These are phyloP conservation scores for Eospalax fontanierii DNA, from an alignment of 2,797 vertebrate species.

Conservation along the genomic window DNA sequence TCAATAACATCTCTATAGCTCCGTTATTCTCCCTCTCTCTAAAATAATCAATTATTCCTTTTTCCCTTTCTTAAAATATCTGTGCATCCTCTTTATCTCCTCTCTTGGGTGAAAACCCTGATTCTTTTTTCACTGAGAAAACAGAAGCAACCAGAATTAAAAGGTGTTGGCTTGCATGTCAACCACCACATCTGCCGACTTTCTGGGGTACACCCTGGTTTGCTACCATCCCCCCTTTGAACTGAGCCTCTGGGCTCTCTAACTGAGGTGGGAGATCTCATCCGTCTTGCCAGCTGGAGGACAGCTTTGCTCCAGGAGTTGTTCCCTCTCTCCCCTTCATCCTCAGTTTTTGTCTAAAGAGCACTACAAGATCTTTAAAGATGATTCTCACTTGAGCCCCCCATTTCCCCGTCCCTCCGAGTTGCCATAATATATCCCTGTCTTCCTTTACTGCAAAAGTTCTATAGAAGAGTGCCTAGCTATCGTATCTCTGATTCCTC, in stretches of 20 bases:
- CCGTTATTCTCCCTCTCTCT: not conserved
- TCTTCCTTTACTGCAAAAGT: not conserved
- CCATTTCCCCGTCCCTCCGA: not conserved
- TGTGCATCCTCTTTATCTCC: not conserved
- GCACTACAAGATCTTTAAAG: constrained; percentile 37
- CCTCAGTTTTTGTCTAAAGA: constrained; percentile 29
- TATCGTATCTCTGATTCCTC: not conserved
- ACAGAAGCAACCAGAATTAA: not conserved
- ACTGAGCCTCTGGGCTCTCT: not conserved
- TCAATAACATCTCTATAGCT: not conserved
- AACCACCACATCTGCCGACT: not conserved
- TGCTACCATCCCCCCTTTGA: not conserved
- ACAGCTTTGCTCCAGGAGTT: not conserved
- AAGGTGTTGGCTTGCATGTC: not conserved
- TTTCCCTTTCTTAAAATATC: not conserved
- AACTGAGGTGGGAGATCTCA: not conserved
- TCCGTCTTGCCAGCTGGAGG: not conserved
- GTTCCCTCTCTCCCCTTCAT: not conserved
- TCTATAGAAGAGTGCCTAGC: not conserved
- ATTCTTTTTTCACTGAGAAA: constrained; percentile 46
- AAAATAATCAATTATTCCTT: not conserved
- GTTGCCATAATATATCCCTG: not conserved
- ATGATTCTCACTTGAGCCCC: constrained; percentile 21
- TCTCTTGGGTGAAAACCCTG: not conserved
- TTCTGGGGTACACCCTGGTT: not conserved